phyloP scores from a whole-genome alignment of 2,113 vertebrate genomes.

The Nesogale talazaci region DNA sequence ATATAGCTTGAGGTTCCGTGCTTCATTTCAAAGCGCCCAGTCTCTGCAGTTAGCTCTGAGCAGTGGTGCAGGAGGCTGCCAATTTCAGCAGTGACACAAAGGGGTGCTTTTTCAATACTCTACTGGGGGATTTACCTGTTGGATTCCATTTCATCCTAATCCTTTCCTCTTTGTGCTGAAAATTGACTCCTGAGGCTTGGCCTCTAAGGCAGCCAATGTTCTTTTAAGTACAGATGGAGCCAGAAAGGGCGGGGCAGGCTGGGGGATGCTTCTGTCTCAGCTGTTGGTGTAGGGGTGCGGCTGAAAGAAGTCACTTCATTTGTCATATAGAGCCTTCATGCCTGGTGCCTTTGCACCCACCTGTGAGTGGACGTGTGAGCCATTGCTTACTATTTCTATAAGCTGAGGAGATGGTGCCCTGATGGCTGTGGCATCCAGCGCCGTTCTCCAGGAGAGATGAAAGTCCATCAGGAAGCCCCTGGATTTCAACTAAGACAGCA shows the following conservation, averaged over 20 bases:
- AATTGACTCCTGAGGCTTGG: constrained; percentile 50
- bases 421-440: neutral
- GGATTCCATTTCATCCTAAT: constrained; percentile 67
- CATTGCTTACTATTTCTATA: neutral
- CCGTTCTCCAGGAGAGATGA: neutral
- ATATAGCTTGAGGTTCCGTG: constrained; percentile 7
- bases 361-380: no score
- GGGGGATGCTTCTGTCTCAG: neutral
- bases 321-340: neutral
- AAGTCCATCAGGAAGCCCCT: constrained; percentile 19
- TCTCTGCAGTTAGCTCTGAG: neutral
- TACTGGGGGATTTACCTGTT: constrained; percentile 68
- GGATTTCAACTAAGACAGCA: neutral
- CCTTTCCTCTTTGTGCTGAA: constrained; percentile 47
- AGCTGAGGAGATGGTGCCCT: neutral
- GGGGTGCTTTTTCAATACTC: constrained; percentile 61
- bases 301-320: neutral
- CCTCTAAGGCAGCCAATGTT: neutral
- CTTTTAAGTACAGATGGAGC: constrained; percentile 10
- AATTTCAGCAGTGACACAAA: constrained; percentile 39
- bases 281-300: neutral
- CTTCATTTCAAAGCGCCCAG: constrained; percentile 39
- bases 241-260: neutral
- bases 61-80: neutral
- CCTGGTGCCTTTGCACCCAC: neutral